These are phyloP conservation scores for Papilio gigon DNA, from an alignment of 2,888 invertebrate genomes.

Conservation along the genomic window DNA sequence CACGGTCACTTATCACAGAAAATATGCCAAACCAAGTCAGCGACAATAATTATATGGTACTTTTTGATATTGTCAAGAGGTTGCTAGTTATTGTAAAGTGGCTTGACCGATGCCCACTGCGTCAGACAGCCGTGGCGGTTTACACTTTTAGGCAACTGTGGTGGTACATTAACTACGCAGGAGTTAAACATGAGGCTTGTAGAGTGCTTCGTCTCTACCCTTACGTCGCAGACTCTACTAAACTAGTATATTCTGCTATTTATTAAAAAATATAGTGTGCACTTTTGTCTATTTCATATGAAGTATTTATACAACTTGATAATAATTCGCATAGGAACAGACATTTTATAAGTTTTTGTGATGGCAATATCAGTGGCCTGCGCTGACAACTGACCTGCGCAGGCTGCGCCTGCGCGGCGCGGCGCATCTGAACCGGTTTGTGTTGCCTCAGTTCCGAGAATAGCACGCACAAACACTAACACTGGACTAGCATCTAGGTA, in stretches of 20 bases:
- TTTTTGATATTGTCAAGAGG: too few relatives aligned
- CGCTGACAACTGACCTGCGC: slow-evolving; percentile 1
- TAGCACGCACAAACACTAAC: slow-evolving; percentile 20
- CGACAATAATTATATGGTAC: too few relatives aligned
- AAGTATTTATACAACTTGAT: not conserved
- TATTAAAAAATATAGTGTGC: not conserved
- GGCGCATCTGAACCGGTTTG: slow-evolving; percentile 35
- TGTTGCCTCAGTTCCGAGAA: slow-evolving; percentile 26
- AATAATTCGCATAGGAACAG: slow-evolving; percentile 6
- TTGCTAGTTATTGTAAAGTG: too few relatives aligned
- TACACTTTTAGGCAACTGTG: too few relatives aligned
- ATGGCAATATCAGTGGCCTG: not conserved
- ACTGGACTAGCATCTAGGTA: slow-evolving; percentile 12
- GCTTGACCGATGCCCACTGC: too few relatives aligned
- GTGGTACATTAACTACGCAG: not conserved
- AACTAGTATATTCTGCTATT: too few relatives aligned
- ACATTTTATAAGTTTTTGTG: not conserved
- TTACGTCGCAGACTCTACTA: not conserved
- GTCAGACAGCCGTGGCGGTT: too few relatives aligned
- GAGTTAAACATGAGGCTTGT: not conserved
- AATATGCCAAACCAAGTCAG: too few relatives aligned
- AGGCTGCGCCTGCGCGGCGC: not conserved
- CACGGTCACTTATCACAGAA: too few relatives aligned
- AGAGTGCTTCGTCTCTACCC: not conserved
- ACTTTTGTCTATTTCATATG: not conserved